Percentiles rank a stretch among this genome's conserved stretches.
phyloP scores from a whole-genome alignment of 2,797 vertebrate genomes.

The Eremophila alpestris region DNA sequence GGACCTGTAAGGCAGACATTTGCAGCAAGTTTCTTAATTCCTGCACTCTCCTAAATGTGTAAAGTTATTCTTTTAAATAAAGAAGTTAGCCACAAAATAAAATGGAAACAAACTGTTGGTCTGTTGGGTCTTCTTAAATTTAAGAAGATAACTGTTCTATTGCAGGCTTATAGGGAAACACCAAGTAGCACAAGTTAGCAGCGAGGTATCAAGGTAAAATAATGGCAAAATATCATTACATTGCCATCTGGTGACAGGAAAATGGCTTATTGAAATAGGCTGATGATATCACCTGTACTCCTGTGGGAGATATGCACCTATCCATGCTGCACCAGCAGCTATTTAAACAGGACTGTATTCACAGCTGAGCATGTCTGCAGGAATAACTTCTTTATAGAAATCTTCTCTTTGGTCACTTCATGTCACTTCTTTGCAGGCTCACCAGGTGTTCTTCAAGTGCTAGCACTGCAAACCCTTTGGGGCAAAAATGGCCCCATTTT shows the following conservation, averaged over 20 bases:
- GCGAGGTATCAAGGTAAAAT: not conserved
- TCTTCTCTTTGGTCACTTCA: not conserved
- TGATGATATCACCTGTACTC: not conserved
- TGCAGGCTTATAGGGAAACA: not conserved
- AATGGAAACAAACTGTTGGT: not conserved
- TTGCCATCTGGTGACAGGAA: slow-evolving; percentile 32
- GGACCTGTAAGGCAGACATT: not conserved
- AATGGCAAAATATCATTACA: not conserved
- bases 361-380: not conserved
- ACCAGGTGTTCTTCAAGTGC: accelerated
- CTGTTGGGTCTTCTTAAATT: not conserved
- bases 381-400: not conserved
- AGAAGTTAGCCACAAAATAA: not conserved
- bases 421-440: not conserved
- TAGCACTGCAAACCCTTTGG: not conserved
- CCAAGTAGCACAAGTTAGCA: not conserved
- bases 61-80: not conserved
- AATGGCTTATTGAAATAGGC: not conserved
- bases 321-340: not conserved
- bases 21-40: not conserved
- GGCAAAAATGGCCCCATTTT: accelerated
- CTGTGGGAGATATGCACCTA: not conserved
- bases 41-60: not conserved
- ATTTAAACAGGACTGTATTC: not conserved
- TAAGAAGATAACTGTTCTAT: not conserved